Evolutionary conservation across 2,113 vertebrate species (phyloP).

Genomic region (Oreocharis arfaki): DNA sequence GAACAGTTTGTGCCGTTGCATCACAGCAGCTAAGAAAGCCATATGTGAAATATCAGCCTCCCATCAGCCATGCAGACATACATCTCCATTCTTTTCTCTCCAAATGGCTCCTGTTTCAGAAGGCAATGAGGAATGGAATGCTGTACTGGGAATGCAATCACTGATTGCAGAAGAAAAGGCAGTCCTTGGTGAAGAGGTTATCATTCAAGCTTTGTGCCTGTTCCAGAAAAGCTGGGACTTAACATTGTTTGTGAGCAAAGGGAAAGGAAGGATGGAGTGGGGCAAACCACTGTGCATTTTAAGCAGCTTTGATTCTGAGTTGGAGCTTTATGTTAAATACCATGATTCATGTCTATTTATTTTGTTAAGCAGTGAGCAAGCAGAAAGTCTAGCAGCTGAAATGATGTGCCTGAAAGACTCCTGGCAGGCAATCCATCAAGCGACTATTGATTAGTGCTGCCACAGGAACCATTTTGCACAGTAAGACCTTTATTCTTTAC

Average conservation of each 20-base stretch:
- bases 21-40: slow-evolving; percentile 14
- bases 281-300: slow-evolving; percentile 39
- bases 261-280: background rate
- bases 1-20: background rate
- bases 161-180: background rate
- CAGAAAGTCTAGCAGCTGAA: slow-evolving; percentile 69
- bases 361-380: slow-evolving; percentile 69
- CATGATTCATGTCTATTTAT: slow-evolving; percentile 67
- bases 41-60: slow-evolving; percentile 18
- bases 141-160: background rate
- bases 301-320: slow-evolving; percentile 42
- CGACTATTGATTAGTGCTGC: slow-evolving; percentile 60
- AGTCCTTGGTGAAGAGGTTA: background rate
- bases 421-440: slow-evolving; percentile 66
- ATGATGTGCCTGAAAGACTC: slow-evolving; percentile 63
- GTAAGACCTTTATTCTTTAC: slow-evolving; percentile 51
- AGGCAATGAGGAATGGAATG: background rate
- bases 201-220: background rate
- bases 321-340: slow-evolving; percentile 56
- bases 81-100: background rate
- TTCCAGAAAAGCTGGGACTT: background rate
- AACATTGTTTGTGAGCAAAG: background rate
- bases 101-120: background rate
- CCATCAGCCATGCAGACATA: background rate
- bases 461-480: slow-evolving; percentile 49